phyloP scores from a whole-genome alignment of 1,140 invertebrate genomes.

The Eciton burchellii region DNA sequence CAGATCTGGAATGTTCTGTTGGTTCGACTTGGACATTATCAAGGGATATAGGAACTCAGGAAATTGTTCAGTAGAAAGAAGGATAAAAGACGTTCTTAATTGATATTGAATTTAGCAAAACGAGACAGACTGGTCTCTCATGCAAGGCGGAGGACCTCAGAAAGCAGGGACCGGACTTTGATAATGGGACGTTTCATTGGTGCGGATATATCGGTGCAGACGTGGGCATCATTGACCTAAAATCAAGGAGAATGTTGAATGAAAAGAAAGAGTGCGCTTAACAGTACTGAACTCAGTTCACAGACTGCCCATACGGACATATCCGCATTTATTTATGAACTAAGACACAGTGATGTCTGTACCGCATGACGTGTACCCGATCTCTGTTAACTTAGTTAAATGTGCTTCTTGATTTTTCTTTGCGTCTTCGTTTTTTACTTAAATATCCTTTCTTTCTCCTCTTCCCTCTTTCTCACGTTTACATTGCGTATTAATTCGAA shows the following conservation, averaged over 20 bases:
- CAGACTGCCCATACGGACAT: slow-evolving; percentile 61
- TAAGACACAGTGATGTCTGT: slow-evolving; percentile 70
- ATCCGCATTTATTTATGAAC: slow-evolving; percentile 70
- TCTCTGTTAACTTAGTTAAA: slow-evolving; percentile 37
- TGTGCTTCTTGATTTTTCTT: slow-evolving; percentile 36
- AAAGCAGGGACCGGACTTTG: too few species aligned
- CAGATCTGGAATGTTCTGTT: not conserved
- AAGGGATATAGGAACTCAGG: not conserved
- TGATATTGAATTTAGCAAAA: slow-evolving; percentile 44
- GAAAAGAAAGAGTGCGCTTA: slow-evolving; percentile 51
- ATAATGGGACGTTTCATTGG: too few species aligned
- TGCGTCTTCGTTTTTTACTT: not conserved
- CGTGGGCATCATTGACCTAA: too few species aligned
- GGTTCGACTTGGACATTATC: not conserved
- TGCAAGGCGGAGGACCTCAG: too few species aligned
- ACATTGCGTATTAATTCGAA: slow-evolving; percentile 62
- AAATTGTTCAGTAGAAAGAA: slow-evolving; percentile 14
- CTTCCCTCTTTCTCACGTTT: slow-evolving; percentile 39
- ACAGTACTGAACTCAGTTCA: slow-evolving; percentile 68
- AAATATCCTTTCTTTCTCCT: slow-evolving; percentile 5
- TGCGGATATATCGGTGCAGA: too few species aligned
- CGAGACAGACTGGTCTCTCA: too few species aligned
- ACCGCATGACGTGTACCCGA: slow-evolving; percentile 63
- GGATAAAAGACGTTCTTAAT: slow-evolving; percentile 45
- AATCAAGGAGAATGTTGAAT: slow-evolving; percentile 10